phyloP scores from a whole-genome alignment of 2,113 vertebrate species.

The Rhizomys pruinosus region DNA sequence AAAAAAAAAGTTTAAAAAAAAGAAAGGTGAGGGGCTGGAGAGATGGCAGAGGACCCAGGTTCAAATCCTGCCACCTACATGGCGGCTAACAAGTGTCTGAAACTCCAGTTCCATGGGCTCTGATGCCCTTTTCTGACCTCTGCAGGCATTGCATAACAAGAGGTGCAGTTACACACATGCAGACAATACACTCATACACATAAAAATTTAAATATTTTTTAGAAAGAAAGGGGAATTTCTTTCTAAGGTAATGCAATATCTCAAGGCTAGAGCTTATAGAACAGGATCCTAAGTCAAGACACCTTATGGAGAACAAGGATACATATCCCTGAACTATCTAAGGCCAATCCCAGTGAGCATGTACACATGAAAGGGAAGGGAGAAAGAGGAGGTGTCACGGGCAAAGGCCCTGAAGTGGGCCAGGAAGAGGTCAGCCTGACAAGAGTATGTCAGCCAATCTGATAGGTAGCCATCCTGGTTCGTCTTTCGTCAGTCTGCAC shows the following conservation, averaged over 20 bases:
- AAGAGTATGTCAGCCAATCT: not conserved
- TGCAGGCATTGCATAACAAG: too few species aligned
- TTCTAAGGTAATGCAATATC: not conserved
- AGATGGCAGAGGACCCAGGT: too few species aligned
- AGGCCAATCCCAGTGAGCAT: slow-evolving; percentile 26
- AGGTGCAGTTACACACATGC: too few species aligned
- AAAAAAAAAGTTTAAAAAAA: too few species aligned
- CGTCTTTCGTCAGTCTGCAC: not conserved
- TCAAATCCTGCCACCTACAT: too few species aligned
- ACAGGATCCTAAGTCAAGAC: slow-evolving; percentile 30
- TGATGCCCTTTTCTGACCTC: too few species aligned
- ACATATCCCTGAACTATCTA: slow-evolving; percentile 9
- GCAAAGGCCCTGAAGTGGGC: slow-evolving; percentile 19
- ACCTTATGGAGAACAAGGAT: slow-evolving; percentile 23
- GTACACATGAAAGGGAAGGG: not conserved
- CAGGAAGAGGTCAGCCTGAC: not conserved
- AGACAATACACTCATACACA: too few species aligned
- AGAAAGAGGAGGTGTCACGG: not conserved
- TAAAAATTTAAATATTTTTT: too few species aligned
- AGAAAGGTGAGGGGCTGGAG: too few species aligned
- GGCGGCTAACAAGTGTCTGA: too few species aligned
- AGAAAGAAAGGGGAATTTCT: not conserved
- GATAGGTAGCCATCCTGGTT: not conserved
- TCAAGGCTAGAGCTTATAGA: slow-evolving; percentile 16
- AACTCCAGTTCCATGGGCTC: too few species aligned